These are phyloP conservation scores for Diadema setosum DNA, from an alignment of 35 echinoderm and acorn worm genomes.

Conservation along the genomic window DNA sequence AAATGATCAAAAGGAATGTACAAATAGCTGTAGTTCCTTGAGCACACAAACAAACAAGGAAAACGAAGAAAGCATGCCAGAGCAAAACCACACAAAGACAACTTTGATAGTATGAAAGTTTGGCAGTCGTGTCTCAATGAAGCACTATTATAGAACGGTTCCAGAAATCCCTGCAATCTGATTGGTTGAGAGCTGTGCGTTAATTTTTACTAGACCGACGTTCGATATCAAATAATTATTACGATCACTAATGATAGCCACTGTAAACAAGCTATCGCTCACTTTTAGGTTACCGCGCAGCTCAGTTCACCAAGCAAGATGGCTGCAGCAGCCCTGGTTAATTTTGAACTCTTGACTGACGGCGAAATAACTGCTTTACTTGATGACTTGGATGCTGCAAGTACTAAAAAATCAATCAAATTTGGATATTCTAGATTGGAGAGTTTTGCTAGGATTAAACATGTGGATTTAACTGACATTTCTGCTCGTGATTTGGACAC, in stretches of 20 bases:
- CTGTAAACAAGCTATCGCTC: neutral
- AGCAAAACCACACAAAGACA: no score
- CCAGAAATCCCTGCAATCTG: neutral
- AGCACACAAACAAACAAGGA: no score
- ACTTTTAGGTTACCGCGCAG: neutral
- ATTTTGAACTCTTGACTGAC: neutral
- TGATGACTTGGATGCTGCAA: neutral
- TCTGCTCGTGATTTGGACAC: neutral
- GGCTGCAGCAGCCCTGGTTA: no score
- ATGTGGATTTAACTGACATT: neutral
- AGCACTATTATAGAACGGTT: neutral
- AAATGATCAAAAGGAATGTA: neutral
- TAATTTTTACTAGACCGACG: neutral
- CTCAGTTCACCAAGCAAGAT: neutral
- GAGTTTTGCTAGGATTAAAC: neutral
- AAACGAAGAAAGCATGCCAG: no score
- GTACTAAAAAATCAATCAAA: neutral
- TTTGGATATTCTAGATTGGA: neutral
- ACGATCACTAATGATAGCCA: neutral
- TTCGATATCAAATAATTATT: neutral
- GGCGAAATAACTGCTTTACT: neutral
- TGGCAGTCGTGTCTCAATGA: no score
- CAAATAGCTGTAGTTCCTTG: neutral
- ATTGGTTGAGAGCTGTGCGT: no score
- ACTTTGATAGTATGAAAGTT: no score